Percentiles rank a stretch among this genome's conserved stretches.
Conservation (phyloP, 2,113 vertebrate genomes). For the Empidonax traillii region DNA sequence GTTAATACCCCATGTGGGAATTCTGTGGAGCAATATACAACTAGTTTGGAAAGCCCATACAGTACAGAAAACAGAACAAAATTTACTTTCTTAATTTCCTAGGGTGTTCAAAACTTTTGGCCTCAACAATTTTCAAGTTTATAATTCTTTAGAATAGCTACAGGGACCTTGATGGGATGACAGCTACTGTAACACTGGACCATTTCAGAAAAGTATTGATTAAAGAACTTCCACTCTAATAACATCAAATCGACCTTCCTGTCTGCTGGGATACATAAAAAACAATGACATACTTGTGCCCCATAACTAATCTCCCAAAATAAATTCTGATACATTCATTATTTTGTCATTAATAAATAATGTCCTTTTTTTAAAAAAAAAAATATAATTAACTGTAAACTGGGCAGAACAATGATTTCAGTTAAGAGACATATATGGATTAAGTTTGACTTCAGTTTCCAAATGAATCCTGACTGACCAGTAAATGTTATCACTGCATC, state of each 20-base stretch:
- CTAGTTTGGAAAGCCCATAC: not conserved
- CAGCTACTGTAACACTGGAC: not conserved
- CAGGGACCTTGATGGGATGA: not conserved
- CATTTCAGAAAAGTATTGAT: not conserved
- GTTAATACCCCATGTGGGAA: not conserved
- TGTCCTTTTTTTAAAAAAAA: too few relatives aligned
- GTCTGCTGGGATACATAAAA: not conserved
- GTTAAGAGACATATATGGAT: not conserved
- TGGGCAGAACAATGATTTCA: not conserved
- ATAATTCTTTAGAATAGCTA: not conserved
- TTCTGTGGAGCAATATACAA: not conserved
- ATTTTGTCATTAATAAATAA: not conserved
- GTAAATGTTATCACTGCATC: not conserved
- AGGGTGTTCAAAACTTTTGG: not conserved
- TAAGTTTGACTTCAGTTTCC: not conserved
- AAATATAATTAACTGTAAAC: not conserved
- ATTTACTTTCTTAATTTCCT: not conserved
- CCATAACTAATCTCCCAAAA: not conserved
- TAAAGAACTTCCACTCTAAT: not conserved
- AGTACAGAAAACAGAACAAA: not conserved
- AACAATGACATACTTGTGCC: not conserved
- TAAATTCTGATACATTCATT: not conserved
- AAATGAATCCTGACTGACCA: not conserved
- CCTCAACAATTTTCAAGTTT: not conserved
- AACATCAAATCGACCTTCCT: not conserved